Conservation (phyloP, 35 echinoderm and acorn worm species). For the Patiria miniata region DNA sequence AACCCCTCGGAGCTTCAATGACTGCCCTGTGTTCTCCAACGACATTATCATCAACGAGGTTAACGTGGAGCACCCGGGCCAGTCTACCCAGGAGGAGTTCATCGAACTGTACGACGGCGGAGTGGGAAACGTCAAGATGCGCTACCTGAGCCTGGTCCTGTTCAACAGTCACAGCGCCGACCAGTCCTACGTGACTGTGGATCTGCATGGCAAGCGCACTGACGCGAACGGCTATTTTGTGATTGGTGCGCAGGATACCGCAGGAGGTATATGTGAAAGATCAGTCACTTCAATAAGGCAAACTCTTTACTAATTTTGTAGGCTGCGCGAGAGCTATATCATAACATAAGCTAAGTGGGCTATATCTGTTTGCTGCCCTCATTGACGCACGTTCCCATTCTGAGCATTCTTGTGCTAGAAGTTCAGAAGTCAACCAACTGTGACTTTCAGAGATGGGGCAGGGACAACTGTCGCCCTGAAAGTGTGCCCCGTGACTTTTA, state of each 20-base stretch:
- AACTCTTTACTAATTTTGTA: background rate
- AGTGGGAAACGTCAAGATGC: conserved; percentile 52
- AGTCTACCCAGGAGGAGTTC: conserved; percentile 49
- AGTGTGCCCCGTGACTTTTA: too few relatives aligned
- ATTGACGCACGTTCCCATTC: too few relatives aligned
- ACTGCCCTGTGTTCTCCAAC: conserved; percentile 70
- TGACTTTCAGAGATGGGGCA: too few relatives aligned
- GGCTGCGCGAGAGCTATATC: too few relatives aligned
- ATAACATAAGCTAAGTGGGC: too few relatives aligned
- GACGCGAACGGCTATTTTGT: conserved; percentile 72
- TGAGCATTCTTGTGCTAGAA: too few relatives aligned
- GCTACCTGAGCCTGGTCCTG: conserved; percentile 66
- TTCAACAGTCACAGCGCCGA: conserved; percentile 64
- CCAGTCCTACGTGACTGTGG: conserved; percentile 64
- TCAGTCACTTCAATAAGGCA: background rate
- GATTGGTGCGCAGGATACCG: conserved; percentile 41
- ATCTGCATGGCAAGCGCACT: conserved; percentile 80
- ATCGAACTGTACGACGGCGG: conserved; percentile 89
- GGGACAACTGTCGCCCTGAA: too few relatives aligned
- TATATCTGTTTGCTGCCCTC: too few relatives aligned
- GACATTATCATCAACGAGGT: conserved; percentile 94
- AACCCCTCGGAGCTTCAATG: conserved; percentile 66
- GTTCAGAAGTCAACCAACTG: too few relatives aligned
- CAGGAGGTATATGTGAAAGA: conserved; percentile 28
- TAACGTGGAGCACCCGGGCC: conserved; percentile 54